Base-by-base conservation (phyloP, 2,797 vertebrate genomes). In the Hippocampus kuda region DNA sequence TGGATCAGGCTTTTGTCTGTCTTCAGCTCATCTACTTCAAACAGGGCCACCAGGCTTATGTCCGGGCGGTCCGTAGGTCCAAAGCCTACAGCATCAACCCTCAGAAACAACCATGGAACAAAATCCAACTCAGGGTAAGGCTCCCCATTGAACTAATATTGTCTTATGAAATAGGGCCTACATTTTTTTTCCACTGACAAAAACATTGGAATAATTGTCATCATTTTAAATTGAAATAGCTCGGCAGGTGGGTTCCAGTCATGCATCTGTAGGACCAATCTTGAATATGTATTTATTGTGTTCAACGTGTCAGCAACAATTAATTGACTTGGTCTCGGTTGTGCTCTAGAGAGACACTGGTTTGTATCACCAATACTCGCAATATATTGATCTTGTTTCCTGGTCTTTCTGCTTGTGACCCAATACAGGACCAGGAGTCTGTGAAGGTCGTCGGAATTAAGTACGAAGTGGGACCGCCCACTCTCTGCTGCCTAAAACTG, bases 71-170 rank as follows among this genome's bases (percentile, higher is more conserved):
- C 59, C 93, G 93, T 77, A 95, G 93, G 83, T 93, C 93, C 76
- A 98, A 96, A 85, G 92, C 91, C 77, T 98, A 98, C 84, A 94
- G 91, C 75, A 89, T 99, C 86, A 97, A 97, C 89, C 91, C 93
- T 82, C 95, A 97, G 84, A 99, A 99, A 81, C 97, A 99, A 84
- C 95, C 97, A 22, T 99, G 97, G 95, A 98, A 97, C 89, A 95
- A 93, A 91, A 94, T 96, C 81, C 91, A 99, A 87, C 95, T 99
- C 92, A 95, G 97, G 94, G 97, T 99, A 84, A 89, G 89, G 30
- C 26, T 59, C 30, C 1, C 38, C n/a, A 26, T 27, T 26, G 2
- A 16, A 64, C 20, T 38, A 20, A n/a, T 5, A 22, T 62, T 10
- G 20, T 63, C 9, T 22, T 38, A 10, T 61, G 15, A n/a, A 10